phyloP scores from a whole-genome alignment of 1,140 invertebrate genomes.

The Schlechtendalia chinensis region DNA sequence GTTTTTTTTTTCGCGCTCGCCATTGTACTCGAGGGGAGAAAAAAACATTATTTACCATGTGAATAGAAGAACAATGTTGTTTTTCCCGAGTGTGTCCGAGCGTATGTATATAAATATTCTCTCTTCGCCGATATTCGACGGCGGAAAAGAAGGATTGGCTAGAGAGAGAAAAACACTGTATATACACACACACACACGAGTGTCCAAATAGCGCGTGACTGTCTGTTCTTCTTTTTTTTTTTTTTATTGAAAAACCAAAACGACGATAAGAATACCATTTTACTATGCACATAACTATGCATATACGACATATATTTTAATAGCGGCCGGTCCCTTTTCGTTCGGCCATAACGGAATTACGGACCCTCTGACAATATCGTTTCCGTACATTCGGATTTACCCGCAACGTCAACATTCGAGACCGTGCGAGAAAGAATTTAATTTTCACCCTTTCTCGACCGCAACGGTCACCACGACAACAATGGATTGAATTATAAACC shows the following conservation, averaged over 20 bases:
- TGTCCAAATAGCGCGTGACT: background rate
- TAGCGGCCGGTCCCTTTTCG: background rate
- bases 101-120: background rate
- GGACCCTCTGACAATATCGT: background rate
- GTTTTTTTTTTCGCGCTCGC: conserved; percentile 22
- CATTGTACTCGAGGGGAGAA: background rate
- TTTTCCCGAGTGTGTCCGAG: conserved; percentile 16
- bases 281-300: background rate
- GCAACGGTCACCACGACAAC: too few species aligned
- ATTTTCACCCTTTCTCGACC: background rate
- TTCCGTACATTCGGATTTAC: background rate
- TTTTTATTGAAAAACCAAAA: conserved; percentile 22
- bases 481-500: too few species aligned
- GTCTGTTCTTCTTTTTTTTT: background rate
- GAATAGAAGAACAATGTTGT: conserved; percentile 28
- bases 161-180: background rate
- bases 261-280: background rate
- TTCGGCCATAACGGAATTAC: conserved; percentile 7
- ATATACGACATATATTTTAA: background rate
- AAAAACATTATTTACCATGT: conserved; percentile 42
- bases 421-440: background rate
- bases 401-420: background rate
- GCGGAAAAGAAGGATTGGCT: background rate
- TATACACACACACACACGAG: too few species aligned
- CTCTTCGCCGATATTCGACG: background rate